Conservation (phyloP, 2,113 vertebrate genomes). For the Epinephelus fuscoguttatus region DNA sequence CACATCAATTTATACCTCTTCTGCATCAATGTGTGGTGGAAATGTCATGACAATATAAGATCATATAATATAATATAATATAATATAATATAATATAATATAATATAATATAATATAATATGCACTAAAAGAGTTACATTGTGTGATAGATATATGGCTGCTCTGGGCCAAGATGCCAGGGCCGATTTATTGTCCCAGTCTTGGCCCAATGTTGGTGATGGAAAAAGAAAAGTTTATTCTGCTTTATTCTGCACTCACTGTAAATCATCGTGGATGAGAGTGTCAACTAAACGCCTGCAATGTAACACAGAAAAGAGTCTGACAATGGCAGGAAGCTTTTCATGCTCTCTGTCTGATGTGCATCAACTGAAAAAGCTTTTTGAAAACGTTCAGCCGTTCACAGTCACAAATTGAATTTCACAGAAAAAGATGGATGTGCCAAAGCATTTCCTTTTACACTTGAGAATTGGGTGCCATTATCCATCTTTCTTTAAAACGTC, state of each 20-base stretch:
- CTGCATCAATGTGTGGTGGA: too few species aligned
- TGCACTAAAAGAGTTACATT: too few species aligned
- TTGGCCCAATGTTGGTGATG: not conserved
- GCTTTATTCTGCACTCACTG: not conserved
- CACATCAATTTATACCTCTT: too few species aligned
- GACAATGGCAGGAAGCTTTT: slow-evolving; percentile 20
- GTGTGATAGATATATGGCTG: too few species aligned
- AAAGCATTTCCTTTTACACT: not conserved
- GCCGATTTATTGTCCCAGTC: too few species aligned
- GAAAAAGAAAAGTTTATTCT: not conserved
- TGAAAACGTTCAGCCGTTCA: slow-evolving; percentile 7
- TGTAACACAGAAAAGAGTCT: not conserved
- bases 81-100: too few species aligned
- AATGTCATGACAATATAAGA: too few species aligned
- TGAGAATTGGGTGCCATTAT: not conserved
- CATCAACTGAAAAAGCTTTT: slow-evolving; percentile 10
- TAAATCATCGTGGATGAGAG: not conserved
- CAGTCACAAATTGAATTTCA: slow-evolving; percentile 25
- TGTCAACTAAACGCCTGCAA: not conserved
- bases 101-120: too few species aligned
- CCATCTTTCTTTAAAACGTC: slow-evolving; percentile 11
- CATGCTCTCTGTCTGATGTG: slow-evolving; percentile 7
- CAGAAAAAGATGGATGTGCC: slow-evolving; percentile 23
- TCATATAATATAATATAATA: too few species aligned
- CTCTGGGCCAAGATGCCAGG: too few species aligned